A percentile compares a stretch with the other conserved stretches of the same genome.
Evolutionary conservation across 2,888 invertebrate genomes (phyloP).

Genomic region (Kryphioiulus occultus): DNA sequence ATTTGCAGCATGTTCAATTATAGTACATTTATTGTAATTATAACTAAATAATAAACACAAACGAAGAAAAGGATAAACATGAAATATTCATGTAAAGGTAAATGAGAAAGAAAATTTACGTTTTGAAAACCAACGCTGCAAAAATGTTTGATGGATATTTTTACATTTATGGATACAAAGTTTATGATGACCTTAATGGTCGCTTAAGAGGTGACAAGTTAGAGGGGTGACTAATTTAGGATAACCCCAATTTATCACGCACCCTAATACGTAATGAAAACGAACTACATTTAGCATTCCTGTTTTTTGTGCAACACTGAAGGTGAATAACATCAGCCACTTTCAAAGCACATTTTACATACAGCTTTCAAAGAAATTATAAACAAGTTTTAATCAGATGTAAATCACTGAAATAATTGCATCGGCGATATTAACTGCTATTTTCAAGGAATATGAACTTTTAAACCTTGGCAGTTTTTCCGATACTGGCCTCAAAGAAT

Average conservation of each 20-base stretch:
- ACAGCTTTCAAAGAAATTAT: not conserved
- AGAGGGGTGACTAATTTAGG: not conserved
- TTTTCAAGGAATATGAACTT: not conserved
- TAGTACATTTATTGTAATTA: no score
- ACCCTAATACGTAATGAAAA: not conserved
- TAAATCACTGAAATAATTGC: not conserved
- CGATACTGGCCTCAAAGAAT: not conserved
- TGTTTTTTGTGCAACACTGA: not conserved
- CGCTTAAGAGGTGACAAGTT: not conserved
- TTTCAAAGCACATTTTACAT: not conserved
- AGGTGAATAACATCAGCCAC: not conserved
- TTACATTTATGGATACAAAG: not conserved
- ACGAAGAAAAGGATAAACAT: no score
- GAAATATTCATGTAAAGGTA: no score
- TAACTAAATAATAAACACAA: no score
- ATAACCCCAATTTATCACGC: no score
- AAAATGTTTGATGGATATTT: not conserved
- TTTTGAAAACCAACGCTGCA: no score
- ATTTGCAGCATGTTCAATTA: no score
- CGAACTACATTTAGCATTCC: not conserved
- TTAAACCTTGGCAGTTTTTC: not conserved
- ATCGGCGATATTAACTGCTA: not conserved
- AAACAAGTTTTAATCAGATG: not conserved
- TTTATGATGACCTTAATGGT: not conserved
- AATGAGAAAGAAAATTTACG: no score